phyloP scores from a whole-genome alignment of 2,113 vertebrate genomes.

The Cheilinus undulatus region DNA sequence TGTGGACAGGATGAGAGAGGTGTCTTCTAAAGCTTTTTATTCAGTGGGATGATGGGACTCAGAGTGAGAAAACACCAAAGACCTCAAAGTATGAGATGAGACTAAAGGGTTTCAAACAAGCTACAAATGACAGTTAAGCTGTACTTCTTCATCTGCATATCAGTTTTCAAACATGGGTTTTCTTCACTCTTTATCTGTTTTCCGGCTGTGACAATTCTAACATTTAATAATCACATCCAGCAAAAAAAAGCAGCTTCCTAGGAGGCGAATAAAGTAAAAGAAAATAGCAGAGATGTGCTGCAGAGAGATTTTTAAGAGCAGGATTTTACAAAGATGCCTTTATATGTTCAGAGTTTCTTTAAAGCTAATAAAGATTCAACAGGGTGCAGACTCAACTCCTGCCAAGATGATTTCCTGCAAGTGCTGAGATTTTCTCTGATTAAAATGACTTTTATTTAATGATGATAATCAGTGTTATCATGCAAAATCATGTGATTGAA shows the following conservation, averaged over 20 bases:
- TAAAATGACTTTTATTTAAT: conserved; percentile 27
- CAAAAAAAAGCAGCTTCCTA: conserved; percentile 46
- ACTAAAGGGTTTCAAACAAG: conserved; percentile 68
- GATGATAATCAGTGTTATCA: conserved; percentile 68
- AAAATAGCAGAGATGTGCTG: conserved; percentile 38
- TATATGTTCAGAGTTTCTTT: conserved; percentile 58
- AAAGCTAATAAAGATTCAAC: conserved; percentile 73
- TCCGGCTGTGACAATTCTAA: conserved; percentile 49
- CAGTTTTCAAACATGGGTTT: conserved; percentile 65
- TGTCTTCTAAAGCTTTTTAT: conserved; percentile 35
- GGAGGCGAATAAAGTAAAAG: conserved; percentile 1
- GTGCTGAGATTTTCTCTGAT: conserved; percentile 32
- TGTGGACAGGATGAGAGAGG: conserved; percentile 46
- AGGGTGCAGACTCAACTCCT: conserved; percentile 42
- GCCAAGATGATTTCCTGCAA: conserved; percentile 38
- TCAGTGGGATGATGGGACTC: conserved; percentile 23
- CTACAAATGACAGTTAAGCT: conserved; percentile 64
- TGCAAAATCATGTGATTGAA: conserved; percentile 65
- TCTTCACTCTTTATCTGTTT: conserved; percentile 59
- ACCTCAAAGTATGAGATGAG: conserved; percentile 50
- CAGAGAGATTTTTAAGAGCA: conserved; percentile 29
- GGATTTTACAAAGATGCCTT: conserved; percentile 62
- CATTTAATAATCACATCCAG: conserved; percentile 64
- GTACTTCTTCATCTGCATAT: conserved; percentile 52
- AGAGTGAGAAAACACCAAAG: conserved; percentile 34